Evolutionary conservation across 30 jellyfish, hydroid and myxozoan genomes (phyloP), one percentile per base, ranked within the genome.

Genomic region (Turritopsis rubra): DNA sequence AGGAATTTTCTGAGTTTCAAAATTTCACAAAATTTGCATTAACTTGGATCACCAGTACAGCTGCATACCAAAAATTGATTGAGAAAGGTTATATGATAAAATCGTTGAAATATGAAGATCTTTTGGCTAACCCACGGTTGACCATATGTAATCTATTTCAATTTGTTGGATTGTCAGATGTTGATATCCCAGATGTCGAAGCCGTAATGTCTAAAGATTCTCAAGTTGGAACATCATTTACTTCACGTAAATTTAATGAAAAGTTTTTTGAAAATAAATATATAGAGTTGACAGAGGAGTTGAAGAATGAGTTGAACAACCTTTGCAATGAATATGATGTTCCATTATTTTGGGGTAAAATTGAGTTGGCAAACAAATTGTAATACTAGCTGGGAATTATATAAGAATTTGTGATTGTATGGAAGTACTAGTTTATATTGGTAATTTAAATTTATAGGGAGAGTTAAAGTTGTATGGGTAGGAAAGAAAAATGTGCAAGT

Each of bases 31-130:
- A 70, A 53, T 16, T 80, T 16, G 77, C 79, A 31, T 53, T 80
- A 21, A 65, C 65, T 24, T 80, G 87, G 87, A 80, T 80, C n/a
- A 53, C 79, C 53, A 27, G 87, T 52, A 29, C 87, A 22, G 87
- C 79, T 0, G 79, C 87, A 1, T 80, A 53, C 53, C 21, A 31
- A 19, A 1, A 26, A 13, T 26, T 80, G 29, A 9, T 80, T 21
- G 52, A 22, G 18, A 80, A 65, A 53, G 54, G 28, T 27, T 29
- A 24, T 30, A 70, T 21, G 5, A 80, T 80, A 20, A 52, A 65
- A 18, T 80, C 87, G 1, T n/a, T 80, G 75, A 80, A 66, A 18
- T 80, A 80, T 53, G 87, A 80, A 53, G 81, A 80, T 53, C 65
- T 80, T 17, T 31, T 80, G 30, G 41, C 87, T 1, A 29, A 80